Evolutionary conservation across 2,888 invertebrate species (phyloP).

Genomic region (Lissocephala sabroskyi): DNA sequence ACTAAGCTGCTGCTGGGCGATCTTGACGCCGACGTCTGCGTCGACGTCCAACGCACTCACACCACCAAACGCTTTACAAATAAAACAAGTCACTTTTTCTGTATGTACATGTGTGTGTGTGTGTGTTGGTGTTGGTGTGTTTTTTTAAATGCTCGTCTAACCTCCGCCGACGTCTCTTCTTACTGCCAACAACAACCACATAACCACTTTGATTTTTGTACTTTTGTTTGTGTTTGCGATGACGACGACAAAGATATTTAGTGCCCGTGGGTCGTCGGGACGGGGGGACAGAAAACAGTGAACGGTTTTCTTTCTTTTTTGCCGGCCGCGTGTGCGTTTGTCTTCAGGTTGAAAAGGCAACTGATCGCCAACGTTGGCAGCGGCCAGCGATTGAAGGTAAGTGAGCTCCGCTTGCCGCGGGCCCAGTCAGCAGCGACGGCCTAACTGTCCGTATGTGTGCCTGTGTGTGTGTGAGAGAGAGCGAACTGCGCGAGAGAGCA

Average conservation of each 20-base stretch:
- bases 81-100: slow-evolving; percentile 56
- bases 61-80: slow-evolving; percentile 14
- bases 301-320: slow-evolving; percentile 17
- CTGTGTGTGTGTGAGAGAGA: slow-evolving; percentile 2
- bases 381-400: slow-evolving; percentile 53
- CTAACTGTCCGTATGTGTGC: not conserved
- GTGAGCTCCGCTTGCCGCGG: slow-evolving; percentile 41
- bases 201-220: slow-evolving; percentile 1
- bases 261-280: too few relatives aligned
- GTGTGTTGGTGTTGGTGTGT: slow-evolving; percentile 7
- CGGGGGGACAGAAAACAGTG: not conserved
- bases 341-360: slow-evolving; percentile 48
- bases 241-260: too few relatives aligned
- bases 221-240: slow-evolving; percentile 12
- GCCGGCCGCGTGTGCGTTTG: slow-evolving; percentile 43
- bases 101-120: slow-evolving; percentile 15
- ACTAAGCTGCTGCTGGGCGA: too few relatives aligned
- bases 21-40: slow-evolving; percentile 22
- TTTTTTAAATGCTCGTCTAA: slow-evolving; percentile 23
- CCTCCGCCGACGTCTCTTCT: not conserved
- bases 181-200: not conserved
- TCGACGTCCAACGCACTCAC: slow-evolving; percentile 8
- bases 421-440: not conserved
- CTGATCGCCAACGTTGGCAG: slow-evolving; percentile 47
- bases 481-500: slow-evolving; percentile 5